These are phyloP conservation scores for Lypha dubia DNA, from an alignment of 2,888 invertebrate species.

Conservation along the genomic window DNA sequence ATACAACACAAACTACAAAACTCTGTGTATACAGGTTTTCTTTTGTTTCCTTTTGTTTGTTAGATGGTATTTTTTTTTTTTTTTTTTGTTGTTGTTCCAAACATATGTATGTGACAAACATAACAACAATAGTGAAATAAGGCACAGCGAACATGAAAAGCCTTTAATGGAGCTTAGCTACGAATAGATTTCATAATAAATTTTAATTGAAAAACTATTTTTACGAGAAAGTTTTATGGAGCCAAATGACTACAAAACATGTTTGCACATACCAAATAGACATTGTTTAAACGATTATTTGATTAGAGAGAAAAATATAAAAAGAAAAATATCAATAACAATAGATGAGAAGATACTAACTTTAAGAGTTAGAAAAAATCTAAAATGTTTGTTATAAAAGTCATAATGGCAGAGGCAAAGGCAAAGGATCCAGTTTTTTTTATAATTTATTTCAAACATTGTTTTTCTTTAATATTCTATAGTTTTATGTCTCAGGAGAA, in stretches of 20 bases:
- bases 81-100: neutral
- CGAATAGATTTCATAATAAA: slow-evolving; percentile 23
- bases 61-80: neutral
- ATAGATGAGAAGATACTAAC: neutral
- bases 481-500: too few relatives aligned
- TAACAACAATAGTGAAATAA: neutral
- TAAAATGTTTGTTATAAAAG: too few relatives aligned
- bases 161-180: slow-evolving; percentile 3
- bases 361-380: too few relatives aligned
- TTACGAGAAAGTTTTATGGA: neutral
- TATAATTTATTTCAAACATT: neutral
- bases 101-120: neutral
- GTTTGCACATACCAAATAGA: slow-evolving; percentile 8
- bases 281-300: neutral
- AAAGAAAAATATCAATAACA: neutral
- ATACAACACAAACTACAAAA: too few relatives aligned
- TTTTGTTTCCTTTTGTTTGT: too few relatives aligned
- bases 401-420: too few relatives aligned
- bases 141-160: neutral
- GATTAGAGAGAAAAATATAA: neutral
- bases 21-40: neutral
- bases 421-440: too few relatives aligned
- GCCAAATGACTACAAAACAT: neutral
- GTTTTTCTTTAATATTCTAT: neutral
- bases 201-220: slow-evolving; percentile 45